Evolutionary conservation across 2,113 vertebrate species (phyloP).

Genomic region (Gila orcuttii): DNA sequence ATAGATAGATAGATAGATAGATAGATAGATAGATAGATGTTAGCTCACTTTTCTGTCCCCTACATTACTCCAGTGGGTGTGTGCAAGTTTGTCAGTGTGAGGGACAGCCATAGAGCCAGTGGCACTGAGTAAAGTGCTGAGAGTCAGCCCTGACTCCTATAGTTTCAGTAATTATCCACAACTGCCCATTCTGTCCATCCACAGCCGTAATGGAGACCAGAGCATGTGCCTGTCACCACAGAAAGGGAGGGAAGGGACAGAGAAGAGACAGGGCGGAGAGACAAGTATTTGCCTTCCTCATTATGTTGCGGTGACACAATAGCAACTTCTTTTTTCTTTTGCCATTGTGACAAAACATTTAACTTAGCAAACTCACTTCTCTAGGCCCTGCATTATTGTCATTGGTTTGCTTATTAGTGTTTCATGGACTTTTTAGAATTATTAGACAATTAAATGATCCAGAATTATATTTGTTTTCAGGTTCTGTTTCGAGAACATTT

Average conservation of each 20-base stretch:
- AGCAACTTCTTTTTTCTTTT: slow-evolving; percentile 51
- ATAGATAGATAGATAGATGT: no score
- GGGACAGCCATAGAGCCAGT: slow-evolving; percentile 71
- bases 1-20: no score
- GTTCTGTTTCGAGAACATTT: neutral
- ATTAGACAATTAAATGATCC: slow-evolving; percentile 2
- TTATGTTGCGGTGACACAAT: slow-evolving; percentile 71
- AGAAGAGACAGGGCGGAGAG: slow-evolving; percentile 62
- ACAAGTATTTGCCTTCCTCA: slow-evolving; percentile 76
- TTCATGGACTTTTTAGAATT: neutral
- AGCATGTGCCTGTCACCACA: slow-evolving; percentile 75
- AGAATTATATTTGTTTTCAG: neutral
- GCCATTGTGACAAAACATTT: slow-evolving; percentile 38
- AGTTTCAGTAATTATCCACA: slow-evolving; percentile 81
- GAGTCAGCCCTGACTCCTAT: slow-evolving; percentile 78
- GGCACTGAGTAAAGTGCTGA: slow-evolving; percentile 76
- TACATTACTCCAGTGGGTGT: slow-evolving; percentile 58
- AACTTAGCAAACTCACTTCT: slow-evolving; percentile 6
- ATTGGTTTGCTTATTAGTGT: slow-evolving; percentile 1
- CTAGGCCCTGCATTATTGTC: neutral
- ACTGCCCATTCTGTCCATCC: slow-evolving; percentile 74
- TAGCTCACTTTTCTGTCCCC: neutral
- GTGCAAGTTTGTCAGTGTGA: slow-evolving; percentile 73
- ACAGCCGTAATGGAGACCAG: slow-evolving; percentile 76
- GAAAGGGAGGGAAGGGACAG: slow-evolving; percentile 69